Evolutionary conservation across 2,113 vertebrate genomes (phyloP), one percentile per base, ranked within the genome.

Genomic region (Macrotus californicus): DNA sequence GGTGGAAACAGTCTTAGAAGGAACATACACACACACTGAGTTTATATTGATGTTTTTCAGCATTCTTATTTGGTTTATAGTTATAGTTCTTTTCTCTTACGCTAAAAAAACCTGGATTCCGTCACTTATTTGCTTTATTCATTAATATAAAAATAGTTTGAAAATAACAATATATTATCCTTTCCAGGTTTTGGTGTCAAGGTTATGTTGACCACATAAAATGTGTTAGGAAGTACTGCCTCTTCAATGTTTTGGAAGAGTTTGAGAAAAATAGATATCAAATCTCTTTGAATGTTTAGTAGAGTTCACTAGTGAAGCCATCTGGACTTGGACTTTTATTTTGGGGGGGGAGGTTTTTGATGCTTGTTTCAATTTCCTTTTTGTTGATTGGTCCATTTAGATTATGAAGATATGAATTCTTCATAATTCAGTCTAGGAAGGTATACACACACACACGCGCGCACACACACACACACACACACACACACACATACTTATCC

Each of bases 71-170:
- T 88, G 48, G 1, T 89, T 91, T 96, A 86, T 64, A 61, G 16
- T 88, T 91, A 81, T 16, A 14, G 18, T 14, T 70, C 48, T 91
- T 88, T 94, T 89, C 41, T 86, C 43, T 54, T 93, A 73, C 7
- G 79, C 43, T 70, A 59, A 89, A 80, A 89, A 89, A 39, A 66
- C 29, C 89, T 96, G 39, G 13, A 66, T 50, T 80, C 14, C 89
- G 12, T 72, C 34, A 73, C 80, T 59, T 94, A 85, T 73, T 92
- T 82, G 72, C 34, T 79, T 89, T 96, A 64, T 46, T 56, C 24
- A 91, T 85, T 93, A 80, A 75, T 75, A n/a, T 89, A 46, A 96
- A 91, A 91, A 84, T 84, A 41, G 34, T 76, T 87, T 96, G 16
- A 84, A 84, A 59, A 59, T 61, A 84, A 41, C 61, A 67, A 34